phyloP scores from a whole-genome alignment of 2,113 vertebrate species.

The Phocoena phocoena region DNA sequence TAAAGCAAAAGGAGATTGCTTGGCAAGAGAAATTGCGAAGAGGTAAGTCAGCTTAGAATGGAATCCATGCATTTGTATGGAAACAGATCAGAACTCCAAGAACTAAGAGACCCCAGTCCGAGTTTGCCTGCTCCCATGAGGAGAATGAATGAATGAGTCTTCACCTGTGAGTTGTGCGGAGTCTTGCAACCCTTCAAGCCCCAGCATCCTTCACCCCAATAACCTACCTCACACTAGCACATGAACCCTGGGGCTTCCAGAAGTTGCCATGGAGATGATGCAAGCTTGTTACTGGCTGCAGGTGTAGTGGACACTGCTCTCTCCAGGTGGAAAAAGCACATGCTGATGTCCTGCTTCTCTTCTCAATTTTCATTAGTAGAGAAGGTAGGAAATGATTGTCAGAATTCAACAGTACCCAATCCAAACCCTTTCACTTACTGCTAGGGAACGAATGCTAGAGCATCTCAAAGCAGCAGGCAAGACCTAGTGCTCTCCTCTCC shows the following conservation, averaged over 20 bases:
- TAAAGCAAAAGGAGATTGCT: background rate
- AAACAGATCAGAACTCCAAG: background rate
- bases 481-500: background rate
- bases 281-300: background rate
- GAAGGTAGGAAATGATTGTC: background rate
- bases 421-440: background rate
- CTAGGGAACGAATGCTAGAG: background rate
- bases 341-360: background rate
- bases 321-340: background rate
- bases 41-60: background rate
- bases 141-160: background rate
- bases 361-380: background rate
- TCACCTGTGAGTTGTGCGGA: background rate
- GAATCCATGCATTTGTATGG: background rate
- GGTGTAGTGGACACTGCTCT: background rate
- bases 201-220: background rate
- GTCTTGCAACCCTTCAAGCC: too few species aligned
- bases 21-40: background rate
- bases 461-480: background rate
- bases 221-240: background rate
- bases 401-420: background rate
- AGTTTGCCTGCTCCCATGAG: background rate
- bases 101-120: background rate
- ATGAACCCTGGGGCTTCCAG: background rate
- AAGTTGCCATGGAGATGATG: background rate